These are phyloP conservation scores for Cheumatopsyche charites DNA, from an alignment of 1,140 invertebrate genomes.

Conservation along the genomic window DNA sequence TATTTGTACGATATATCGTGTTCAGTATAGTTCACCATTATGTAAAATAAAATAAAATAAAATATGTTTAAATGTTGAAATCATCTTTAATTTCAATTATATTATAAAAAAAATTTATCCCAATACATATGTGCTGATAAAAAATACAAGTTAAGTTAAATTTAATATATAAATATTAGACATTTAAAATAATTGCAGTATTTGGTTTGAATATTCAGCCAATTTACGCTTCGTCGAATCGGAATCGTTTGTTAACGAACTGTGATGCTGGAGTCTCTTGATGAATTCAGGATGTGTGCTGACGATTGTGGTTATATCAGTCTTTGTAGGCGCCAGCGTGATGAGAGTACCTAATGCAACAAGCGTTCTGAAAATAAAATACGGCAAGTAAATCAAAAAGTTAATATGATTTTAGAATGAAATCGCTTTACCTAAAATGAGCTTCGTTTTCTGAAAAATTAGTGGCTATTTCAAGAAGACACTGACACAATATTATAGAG, in stretches of 20 bases:
- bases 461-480: slow-evolving; percentile 50
- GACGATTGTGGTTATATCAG: slow-evolving; percentile 55
- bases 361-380: slow-evolving; percentile 45
- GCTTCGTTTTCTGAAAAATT: slow-evolving; percentile 55
- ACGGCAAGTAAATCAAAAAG: neutral
- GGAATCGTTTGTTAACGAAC: slow-evolving; percentile 24
- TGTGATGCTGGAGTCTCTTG: slow-evolving; percentile 52
- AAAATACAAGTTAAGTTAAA: no score
- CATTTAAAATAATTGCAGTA: slow-evolving; percentile 56
- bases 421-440: slow-evolving; percentile 54
- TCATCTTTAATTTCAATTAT: neutral
- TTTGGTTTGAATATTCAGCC: slow-evolving; percentile 54
- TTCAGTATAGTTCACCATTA: neutral
- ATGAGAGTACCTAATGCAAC: slow-evolving; percentile 58
- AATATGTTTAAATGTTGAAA: slow-evolving; percentile 2
- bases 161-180: no score
- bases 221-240: slow-evolving; percentile 53
- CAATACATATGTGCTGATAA: no score
- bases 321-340: slow-evolving; percentile 55
- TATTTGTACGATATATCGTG: neutral
- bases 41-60: slow-evolving; percentile 9
- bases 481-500: slow-evolving; percentile 53
- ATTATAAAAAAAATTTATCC: no score
- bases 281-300: slow-evolving; percentile 52
- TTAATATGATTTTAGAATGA: slow-evolving; percentile 6